Conservation (phyloP, 2,888 invertebrate species). For the Drosophila kanekoi region DNA sequence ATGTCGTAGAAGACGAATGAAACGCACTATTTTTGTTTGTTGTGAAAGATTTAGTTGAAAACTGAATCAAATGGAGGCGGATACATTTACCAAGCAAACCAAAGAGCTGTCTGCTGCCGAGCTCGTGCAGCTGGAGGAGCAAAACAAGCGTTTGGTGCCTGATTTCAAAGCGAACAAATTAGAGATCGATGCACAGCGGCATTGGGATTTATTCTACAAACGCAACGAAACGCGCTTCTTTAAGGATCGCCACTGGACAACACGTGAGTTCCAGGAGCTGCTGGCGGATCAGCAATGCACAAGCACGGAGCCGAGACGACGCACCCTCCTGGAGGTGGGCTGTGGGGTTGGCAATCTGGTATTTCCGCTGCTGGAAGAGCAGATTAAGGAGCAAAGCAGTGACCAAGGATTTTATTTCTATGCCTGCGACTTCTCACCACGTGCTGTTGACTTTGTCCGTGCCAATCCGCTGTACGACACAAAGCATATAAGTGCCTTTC, state of each 20-base stretch:
- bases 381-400: constrained; percentile 68
- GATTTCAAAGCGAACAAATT: constrained; percentile 91
- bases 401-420: constrained; percentile 89
- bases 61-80: constrained; percentile 42
- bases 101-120: constrained; percentile 86
- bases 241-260: constrained; percentile 98
- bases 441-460: constrained; percentile 95
- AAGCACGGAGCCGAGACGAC: constrained; percentile 85
- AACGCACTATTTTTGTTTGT: constrained; percentile 1
- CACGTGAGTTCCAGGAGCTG: constrained; percentile 95
- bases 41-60: not conserved
- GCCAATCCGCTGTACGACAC: constrained; percentile 88
- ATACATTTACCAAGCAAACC: constrained; percentile 61
- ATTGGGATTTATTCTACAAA: constrained; percentile 99
- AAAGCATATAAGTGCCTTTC: constrained; percentile 90
- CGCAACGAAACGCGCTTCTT: constrained; percentile 97
- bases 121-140: constrained; percentile 87
- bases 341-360: constrained; percentile 99
- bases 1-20: not conserved
- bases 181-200: constrained; percentile 93
- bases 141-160: constrained; percentile 89
- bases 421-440: constrained; percentile 96
- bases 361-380: constrained; percentile 94
- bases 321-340: constrained; percentile 89
- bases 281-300: constrained; percentile 84